A percentile compares a stretch with the other conserved stretches of the same genome.
Conservation (phyloP, 2,888 invertebrate species). For the Mycogona germanica region DNA sequence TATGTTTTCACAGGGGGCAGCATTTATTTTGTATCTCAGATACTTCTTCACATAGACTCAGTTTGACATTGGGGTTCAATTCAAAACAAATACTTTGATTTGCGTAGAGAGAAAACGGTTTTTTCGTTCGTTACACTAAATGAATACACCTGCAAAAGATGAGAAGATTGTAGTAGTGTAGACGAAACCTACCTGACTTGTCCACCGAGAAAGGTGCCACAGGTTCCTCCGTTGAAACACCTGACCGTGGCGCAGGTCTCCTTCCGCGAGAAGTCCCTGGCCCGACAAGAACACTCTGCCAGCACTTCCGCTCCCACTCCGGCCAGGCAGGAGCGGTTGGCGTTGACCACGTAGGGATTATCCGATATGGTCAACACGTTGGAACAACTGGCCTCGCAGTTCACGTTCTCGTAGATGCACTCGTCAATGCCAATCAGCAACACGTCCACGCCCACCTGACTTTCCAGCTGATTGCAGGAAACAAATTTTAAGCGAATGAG, state of each 20-base stretch:
- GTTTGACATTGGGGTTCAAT: no score
- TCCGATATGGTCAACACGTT: slow-evolving; percentile 61
- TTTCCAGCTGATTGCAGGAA: slow-evolving; percentile 58
- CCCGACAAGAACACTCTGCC: slow-evolving; percentile 57
- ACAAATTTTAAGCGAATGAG: no score
- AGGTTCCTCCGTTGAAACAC: slow-evolving; percentile 67
- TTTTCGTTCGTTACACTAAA: no score
- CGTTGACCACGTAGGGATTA: slow-evolving; percentile 65
- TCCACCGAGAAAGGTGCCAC: slow-evolving; percentile 23
- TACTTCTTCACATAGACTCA: no score
- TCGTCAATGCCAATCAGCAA: slow-evolving; percentile 86
- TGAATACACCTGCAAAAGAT: no score
- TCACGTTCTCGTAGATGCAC: slow-evolving; percentile 62
- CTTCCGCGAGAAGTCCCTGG: slow-evolving; percentile 30
- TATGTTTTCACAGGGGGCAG: no score
- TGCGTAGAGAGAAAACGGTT: no score
- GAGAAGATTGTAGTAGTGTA: no score
- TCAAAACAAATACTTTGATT: no score
- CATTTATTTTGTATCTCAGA: no score
- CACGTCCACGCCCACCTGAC: slow-evolving; percentile 56
- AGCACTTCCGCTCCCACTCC: slow-evolving; percentile 75
- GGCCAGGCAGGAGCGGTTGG: slow-evolving; percentile 87
- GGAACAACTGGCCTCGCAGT: slow-evolving; percentile 58
- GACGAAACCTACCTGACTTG: slow-evolving; percentile 11
- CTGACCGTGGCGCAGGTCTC: slow-evolving; percentile 31